A percentile compares a stretch with the other conserved stretches of the same genome.
Conservation (phyloP, 2,113 vertebrate genomes). For the Mobula birostris region DNA sequence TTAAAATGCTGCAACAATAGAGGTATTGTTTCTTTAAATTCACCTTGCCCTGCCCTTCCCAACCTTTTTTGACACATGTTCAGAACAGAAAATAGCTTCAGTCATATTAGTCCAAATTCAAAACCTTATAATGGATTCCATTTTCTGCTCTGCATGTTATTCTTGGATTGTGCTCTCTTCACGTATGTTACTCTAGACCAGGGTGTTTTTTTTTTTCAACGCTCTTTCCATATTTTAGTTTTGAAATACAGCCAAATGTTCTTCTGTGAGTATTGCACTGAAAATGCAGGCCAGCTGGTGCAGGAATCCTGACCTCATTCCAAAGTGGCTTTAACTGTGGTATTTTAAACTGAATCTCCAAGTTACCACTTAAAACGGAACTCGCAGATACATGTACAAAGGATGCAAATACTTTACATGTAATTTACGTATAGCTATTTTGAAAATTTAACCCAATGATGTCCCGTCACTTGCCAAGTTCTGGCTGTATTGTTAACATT, state of each 20-base stretch:
- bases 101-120: neutral
- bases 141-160: neutral
- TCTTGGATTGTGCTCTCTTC: neutral
- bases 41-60: neutral
- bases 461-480: neutral
- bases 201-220: neutral
- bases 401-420: neutral
- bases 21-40: neutral
- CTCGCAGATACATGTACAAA: neutral
- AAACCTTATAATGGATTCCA: neutral
- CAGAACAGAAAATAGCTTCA: neutral
- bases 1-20: neutral
- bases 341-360: slow-evolving; percentile 3
- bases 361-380: slow-evolving; percentile 25
- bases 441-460: neutral
- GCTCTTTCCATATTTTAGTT: neutral
- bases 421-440: neutral
- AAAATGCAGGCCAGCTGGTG: slow-evolving; percentile 33
- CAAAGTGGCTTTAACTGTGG: slow-evolving; percentile 17
- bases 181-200: slow-evolving; percentile 1
- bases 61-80: neutral
- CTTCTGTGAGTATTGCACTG: neutral
- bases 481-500: neutral
- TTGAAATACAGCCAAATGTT: slow-evolving; percentile 23
- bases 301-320: slow-evolving; percentile 34